Percentiles rank a stretch among this genome's conserved stretches.
Evolutionary conservation across 2,113 vertebrate genomes (phyloP).

Genomic region (Gymnocephalus cernua): DNA sequence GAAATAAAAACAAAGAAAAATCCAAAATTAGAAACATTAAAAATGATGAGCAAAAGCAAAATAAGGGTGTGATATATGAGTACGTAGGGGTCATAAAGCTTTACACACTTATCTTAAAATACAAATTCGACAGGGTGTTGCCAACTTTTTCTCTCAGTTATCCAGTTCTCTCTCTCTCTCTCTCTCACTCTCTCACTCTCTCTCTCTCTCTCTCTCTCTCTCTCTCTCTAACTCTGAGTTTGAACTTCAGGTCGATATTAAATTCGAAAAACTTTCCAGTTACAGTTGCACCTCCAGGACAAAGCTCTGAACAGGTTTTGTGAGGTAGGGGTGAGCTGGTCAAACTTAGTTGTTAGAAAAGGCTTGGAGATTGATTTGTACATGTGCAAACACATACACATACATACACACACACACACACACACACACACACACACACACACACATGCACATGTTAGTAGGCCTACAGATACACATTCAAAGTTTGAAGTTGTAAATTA

Average conservation of each 20-base stretch:
- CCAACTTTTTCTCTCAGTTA: neutral
- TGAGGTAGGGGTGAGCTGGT: neutral
- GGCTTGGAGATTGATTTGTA: neutral
- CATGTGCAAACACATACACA: neutral
- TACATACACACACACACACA: constrained; percentile 5
- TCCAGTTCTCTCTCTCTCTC: too few species aligned
- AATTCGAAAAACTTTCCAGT: neutral
- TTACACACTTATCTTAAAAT: neutral
- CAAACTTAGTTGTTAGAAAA: neutral
- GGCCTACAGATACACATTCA: neutral
- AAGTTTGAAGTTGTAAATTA: constrained; percentile 39
- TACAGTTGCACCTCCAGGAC: neutral
- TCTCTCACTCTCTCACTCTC: too few species aligned
- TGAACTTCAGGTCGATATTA: neutral
- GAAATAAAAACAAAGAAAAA: constrained; percentile 51
- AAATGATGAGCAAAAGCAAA: constrained; percentile 42
- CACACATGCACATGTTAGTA: constrained; percentile 17
- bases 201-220: neutral
- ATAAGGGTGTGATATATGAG: constrained; percentile 9
- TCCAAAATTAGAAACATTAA: constrained; percentile 61
- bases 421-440: too few species aligned
- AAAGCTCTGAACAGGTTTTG: constrained; percentile 2
- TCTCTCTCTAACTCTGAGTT: neutral
- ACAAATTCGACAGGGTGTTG: neutral
- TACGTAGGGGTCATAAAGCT: neutral